Percentiles rank a stretch among this genome's conserved stretches.
Evolutionary conservation across 2,113 vertebrate species (phyloP).

Genomic region (Struthio camelus): DNA sequence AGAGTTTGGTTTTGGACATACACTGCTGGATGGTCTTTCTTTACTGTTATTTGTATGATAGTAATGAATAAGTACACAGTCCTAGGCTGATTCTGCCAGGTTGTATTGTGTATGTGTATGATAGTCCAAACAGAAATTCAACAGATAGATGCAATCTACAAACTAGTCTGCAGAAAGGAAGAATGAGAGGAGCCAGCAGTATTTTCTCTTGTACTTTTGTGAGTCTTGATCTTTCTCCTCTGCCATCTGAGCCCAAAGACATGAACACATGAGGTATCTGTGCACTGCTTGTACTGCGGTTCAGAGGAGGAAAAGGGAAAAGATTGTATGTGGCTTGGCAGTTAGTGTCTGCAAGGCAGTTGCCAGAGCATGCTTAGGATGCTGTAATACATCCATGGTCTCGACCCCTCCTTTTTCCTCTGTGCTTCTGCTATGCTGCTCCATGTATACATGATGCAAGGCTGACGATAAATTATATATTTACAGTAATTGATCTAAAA

Average conservation of each 20-base stretch:
- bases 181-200: neutral
- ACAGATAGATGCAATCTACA: neutral
- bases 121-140: neutral
- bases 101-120: neutral
- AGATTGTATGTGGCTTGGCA: neutral
- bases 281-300: neutral
- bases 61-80: neutral
- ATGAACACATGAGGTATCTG: neutral
- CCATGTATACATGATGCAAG: neutral
- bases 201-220: neutral
- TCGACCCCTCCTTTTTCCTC: neutral
- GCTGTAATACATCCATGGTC: neutral
- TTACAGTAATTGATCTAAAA: constrained; percentile 24
- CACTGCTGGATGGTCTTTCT: neutral
- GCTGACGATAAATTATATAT: neutral
- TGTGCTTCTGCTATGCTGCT: neutral
- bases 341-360: neutral
- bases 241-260: neutral
- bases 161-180: neutral
- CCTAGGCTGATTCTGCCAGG: neutral
- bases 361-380: neutral
- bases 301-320: neutral
- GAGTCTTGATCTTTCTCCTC: neutral
- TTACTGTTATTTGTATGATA: neutral
- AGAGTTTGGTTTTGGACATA: neutral